Evolutionary conservation across 2,888 invertebrate genomes (phyloP), one percentile per base, ranked within the genome.

Genomic region (Spisula subtruncata): DNA sequence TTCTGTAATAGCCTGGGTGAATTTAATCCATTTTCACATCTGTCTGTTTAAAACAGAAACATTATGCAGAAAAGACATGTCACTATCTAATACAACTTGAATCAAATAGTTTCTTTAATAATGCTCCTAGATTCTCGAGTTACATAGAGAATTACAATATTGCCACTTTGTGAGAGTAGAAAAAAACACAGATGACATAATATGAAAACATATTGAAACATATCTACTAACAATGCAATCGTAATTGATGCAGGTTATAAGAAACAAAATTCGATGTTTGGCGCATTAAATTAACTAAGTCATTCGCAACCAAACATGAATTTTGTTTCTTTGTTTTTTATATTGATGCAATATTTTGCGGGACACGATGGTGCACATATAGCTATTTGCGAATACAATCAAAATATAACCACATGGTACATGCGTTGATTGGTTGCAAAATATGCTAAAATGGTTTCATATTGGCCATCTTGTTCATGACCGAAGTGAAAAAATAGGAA

Each of bases 321-420:
- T 66, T n/a, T 66, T 66, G 60, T 66, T 66, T 66, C 60, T 66
- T 10, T 25, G 1, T 66, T 25, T 25, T 66, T 71, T 32, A 84
- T 29, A 71, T 84, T 51, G 56, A 84, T 85, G 85, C 85, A 85
- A 25, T 80, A 85, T 79, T 56, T 48, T 35, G 80, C 80, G 85
- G 56, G 32, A 56, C 35, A 85, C 85, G 54, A 6, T 66, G 80
- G 85, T 85, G 85, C 85, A 35, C 54, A 56, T 56, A 85, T 79
- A 79, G 80, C 79, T 54, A 51, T 80, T 41, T 79, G 80, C 56
- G 79, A 80, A 32, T 54, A 51, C 48, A 60, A 46, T 25, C 10
- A 82, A 82, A 54, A 80, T 51, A 56, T 25, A 54, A 29, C 79
- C 80, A 79, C 80, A 85, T 75, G 84, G 84, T 84, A 84, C 32